Evolutionary conservation across 2,888 invertebrate genomes (phyloP).

Genomic region (Hirudinaria manillensis): DNA sequence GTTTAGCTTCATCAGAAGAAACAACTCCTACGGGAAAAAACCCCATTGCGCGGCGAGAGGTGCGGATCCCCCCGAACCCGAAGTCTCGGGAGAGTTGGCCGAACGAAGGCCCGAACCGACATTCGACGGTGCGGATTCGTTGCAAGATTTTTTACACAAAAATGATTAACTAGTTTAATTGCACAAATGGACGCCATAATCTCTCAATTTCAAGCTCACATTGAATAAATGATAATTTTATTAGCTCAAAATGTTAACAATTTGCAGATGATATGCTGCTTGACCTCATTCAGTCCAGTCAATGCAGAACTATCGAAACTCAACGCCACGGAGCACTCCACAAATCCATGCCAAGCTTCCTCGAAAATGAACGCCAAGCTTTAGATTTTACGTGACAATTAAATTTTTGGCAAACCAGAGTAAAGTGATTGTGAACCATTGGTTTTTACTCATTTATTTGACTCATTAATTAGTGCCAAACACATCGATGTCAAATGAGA

Average conservation of each 20-base stretch:
- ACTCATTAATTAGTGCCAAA: too few species aligned
- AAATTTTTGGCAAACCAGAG: too few species aligned
- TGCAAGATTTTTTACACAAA: too few species aligned
- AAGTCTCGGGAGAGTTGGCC: not conserved
- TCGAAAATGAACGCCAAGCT: not conserved
- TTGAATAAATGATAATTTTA: too few species aligned
- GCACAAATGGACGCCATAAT: too few species aligned
- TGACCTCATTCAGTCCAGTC: slow-evolving; percentile 8
- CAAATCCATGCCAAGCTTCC: slow-evolving; percentile 12
- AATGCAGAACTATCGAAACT: slow-evolving; percentile 17
- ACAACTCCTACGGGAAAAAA: slow-evolving; percentile 36
- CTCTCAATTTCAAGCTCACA: too few species aligned
- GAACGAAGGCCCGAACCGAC: not conserved
- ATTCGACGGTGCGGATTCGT: not conserved
- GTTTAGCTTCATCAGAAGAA: slow-evolving; percentile 34
- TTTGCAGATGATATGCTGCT: slow-evolving; percentile 9
- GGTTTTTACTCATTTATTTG: too few species aligned
- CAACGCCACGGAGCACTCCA: slow-evolving; percentile 25
- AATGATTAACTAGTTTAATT: too few species aligned
- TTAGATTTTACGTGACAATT: not conserved
- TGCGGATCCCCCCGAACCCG: not conserved
- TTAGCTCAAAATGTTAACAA: too few species aligned
- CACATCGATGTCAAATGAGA: too few species aligned
- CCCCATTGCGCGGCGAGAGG: not conserved
- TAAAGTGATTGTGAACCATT: too few species aligned